Evolutionary conservation across 2,797 vertebrate species (phyloP), one percentile per base, ranked within the genome.

Genomic region (Danio albolineatus): DNA sequence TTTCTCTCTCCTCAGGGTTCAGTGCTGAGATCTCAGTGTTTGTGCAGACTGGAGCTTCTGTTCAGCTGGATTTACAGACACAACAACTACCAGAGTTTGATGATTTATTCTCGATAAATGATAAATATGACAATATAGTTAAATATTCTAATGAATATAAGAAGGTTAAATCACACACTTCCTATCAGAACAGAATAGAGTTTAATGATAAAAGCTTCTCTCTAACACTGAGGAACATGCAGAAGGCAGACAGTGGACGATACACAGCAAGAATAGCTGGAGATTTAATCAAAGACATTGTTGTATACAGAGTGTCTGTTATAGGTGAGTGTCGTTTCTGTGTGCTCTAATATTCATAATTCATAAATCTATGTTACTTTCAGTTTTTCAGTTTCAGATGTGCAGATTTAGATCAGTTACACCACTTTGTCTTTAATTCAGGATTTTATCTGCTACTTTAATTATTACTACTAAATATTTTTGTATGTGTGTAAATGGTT

Each of bases 201-300:
- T 2, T 0, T 5, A 16, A 0, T 21, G 79, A 61, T 0, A 2
- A 14, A 8, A 83, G 79, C 0, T 67, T 8, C 2, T 83, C 86
- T n/a, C 1, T 90, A 62, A 13, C 48, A 14, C 2, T 90, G 36
- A 87, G 65, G 28, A 87, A 82, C 65, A 5, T 65, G 57, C 60
- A 64, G 46, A 76, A 76, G 48, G 41, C 21, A 8, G 61, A 76
- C 44, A 41, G 19, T 76, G 75, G 75, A 56, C 4, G 1, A 3
- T 77, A 77, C 46, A 46, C 13, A 56, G 75, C 46, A 44, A 21
- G 41, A 43, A 57, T 28, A 3, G 28, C 28, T 3, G 28, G 28
- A 28, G 28, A 28, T 0, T 13, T 1, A 13, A 7, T 16, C 10
- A 39, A 0, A 8, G 0, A 0, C 12, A 0, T 77, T 9, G 38